A percentile compares a stretch with the other conserved stretches of the same genome.
These are phyloP conservation scores for Rallus limicola DNA, from an alignment of 2,113 vertebrate species.

Conservation along the genomic window DNA sequence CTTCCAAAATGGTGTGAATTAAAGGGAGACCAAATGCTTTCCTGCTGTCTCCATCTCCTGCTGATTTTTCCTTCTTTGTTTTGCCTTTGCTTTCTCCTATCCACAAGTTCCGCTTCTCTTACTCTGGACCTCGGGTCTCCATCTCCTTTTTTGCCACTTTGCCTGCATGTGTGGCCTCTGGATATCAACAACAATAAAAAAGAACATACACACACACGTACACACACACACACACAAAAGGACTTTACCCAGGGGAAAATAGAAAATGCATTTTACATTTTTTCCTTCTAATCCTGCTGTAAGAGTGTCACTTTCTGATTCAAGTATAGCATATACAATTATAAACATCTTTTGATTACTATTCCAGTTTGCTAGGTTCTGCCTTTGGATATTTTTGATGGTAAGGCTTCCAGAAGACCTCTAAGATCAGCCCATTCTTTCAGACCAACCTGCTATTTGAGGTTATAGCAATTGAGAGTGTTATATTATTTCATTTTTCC, in stretches of 20 bases:
- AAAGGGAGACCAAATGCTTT: neutral
- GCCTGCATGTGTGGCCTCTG: neutral
- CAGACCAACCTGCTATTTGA: neutral
- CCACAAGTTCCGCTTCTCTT: neutral
- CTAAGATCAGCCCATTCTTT: neutral
- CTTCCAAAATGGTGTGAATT: conserved; percentile 13
- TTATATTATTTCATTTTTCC: neutral
- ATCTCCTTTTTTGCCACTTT: neutral
- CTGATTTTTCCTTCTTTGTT: neutral
- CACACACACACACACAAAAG: no score
- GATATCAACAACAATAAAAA: neutral
- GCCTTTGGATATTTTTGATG: neutral
- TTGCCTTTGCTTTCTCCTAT: neutral
- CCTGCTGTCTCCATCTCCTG: neutral
- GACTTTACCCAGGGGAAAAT: neutral
- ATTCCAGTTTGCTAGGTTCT: neutral
- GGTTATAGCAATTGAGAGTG: neutral
- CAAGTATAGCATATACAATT: neutral
- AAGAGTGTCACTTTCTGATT: neutral
- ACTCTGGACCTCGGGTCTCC: neutral
- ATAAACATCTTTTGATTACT: neutral
- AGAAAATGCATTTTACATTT: neutral
- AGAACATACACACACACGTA: neutral
- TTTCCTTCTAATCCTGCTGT: neutral
- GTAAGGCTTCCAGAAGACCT: neutral